A percentile compares a stretch with the other conserved stretches of the same genome.
phyloP scores from a whole-genome alignment of 2,888 invertebrate species.

The Neoitamus cyanurus region DNA sequence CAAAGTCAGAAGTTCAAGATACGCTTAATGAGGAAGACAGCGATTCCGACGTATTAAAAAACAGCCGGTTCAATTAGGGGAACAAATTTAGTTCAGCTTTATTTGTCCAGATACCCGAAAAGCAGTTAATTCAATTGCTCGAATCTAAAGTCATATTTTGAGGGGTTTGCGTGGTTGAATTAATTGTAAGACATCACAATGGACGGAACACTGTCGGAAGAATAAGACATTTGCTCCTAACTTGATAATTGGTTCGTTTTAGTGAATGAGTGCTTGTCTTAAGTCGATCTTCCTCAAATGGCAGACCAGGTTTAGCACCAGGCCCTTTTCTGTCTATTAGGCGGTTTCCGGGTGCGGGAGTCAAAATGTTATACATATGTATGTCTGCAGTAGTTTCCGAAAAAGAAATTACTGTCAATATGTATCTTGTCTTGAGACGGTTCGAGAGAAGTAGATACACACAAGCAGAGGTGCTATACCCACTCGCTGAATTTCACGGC shows the following conservation, averaged over 20 bases:
- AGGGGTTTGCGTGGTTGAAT: not conserved
- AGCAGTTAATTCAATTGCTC: not conserved
- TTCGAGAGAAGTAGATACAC: not conserved
- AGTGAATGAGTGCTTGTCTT: not conserved
- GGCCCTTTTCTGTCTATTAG: not conserved
- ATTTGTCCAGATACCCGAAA: not conserved
- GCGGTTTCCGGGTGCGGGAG: not conserved
- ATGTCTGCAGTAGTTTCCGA: not conserved
- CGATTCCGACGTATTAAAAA: not conserved
- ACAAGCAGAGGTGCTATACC: not conserved
- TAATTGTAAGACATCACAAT: not conserved
- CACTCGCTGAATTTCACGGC: not conserved
- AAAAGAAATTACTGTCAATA: not conserved
- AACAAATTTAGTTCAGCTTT: not conserved
- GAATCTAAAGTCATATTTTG: not conserved
- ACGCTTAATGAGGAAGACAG: not conserved
- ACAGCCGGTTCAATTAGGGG: not conserved
- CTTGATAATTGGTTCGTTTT: not conserved
- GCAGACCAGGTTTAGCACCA: not conserved
- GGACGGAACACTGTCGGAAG: not conserved
- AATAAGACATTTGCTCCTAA: not conserved
- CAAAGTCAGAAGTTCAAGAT: not conserved
- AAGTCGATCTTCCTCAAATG: not conserved
- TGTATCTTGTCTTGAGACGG: not conserved
- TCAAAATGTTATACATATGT: not conserved